Evolutionary conservation across 2,113 vertebrate genomes (phyloP), one percentile per base, ranked within the genome.

Genomic region (Pterocles burchelli): DNA sequence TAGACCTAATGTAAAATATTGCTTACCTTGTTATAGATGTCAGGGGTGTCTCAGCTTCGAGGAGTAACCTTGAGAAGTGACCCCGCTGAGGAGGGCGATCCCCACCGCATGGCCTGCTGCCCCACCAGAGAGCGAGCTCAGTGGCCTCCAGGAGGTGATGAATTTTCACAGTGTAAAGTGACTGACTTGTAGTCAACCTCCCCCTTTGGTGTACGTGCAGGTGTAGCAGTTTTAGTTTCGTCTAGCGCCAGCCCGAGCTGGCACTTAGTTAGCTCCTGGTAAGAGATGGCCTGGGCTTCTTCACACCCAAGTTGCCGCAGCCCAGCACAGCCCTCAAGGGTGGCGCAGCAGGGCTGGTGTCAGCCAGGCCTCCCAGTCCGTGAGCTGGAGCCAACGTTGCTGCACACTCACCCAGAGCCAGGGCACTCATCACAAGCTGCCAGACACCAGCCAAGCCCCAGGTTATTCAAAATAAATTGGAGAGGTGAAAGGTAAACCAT

Each of bases 381-480:
- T 6, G 19, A 21, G 5, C 6, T 62, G 3, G 19, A 54, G 28
- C n/a, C 13, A 25, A 36, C 7, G 1, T 9, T 9, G 18, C 10
- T 1, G 0, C 24, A 41, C 5, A 1, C 51, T 33, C 34, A 8
- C 49, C 28, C 52, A 25, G 13, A 4, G 19, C 3, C 1, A 6
- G 14, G 48, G 17, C 14, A 62, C 20, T 16, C 6, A 2, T 13
- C 33, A 48, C 1, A 0, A 48, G 36, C 21, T 33, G 29, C 14
- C 51, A 25, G 62, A 10, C 61, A 36, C 6, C n/a, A 29, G 48
- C 33, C 55, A 24, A 86, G 17, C 33, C 29, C 13, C 0, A 0
- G 10, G 31, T 28, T 72, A 38, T 45, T 31, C 14, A 8, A 76
- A 6, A 84, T 33, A 41, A 49, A 76, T 45, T 21, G 43, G 18